phyloP scores from a whole-genome alignment of 2,888 invertebrate species.

The Dicyrtomina minuta region DNA sequence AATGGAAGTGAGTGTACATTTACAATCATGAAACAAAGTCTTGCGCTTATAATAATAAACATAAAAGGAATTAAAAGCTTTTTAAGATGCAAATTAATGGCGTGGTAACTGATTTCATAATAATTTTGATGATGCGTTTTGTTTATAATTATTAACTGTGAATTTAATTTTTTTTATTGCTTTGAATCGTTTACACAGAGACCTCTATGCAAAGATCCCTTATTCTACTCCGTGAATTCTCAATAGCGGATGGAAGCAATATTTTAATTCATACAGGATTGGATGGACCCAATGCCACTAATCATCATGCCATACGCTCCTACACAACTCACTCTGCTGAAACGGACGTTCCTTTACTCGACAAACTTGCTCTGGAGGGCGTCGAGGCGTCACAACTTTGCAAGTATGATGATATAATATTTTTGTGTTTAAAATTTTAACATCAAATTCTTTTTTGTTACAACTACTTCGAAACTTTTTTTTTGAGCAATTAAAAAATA shows the following conservation, averaged over 20 bases:
- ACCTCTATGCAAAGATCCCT: slow-evolving; percentile 55
- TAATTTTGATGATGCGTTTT: no score
- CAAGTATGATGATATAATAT: slow-evolving; percentile 54
- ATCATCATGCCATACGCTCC: slow-evolving; percentile 19
- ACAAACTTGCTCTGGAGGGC: slow-evolving; percentile 54
- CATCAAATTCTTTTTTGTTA: background rate
- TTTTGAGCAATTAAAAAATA: no score
- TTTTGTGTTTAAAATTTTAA: slow-evolving; percentile 15
- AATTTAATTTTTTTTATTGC: no score
- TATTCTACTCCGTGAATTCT: slow-evolving; percentile 54
- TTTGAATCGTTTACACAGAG: slow-evolving; percentile 52
- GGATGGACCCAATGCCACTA: slow-evolving; percentile 46
- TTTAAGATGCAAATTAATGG: no score
- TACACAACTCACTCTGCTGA: slow-evolving; percentile 31
- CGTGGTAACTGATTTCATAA: no score
- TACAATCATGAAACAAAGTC: no score
- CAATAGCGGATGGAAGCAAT: slow-evolving; percentile 54
- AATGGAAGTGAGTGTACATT: no score
- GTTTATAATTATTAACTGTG: no score
- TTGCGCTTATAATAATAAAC: no score
- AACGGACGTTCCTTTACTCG: slow-evolving; percentile 53
- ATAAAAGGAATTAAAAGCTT: no score
- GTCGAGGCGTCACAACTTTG: slow-evolving; percentile 55
- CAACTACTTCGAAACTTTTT: no score
- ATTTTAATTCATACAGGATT: slow-evolving; percentile 55